phyloP scores from a whole-genome alignment of 2,113 vertebrate species.

The Chroicocephalus ridibundus region DNA sequence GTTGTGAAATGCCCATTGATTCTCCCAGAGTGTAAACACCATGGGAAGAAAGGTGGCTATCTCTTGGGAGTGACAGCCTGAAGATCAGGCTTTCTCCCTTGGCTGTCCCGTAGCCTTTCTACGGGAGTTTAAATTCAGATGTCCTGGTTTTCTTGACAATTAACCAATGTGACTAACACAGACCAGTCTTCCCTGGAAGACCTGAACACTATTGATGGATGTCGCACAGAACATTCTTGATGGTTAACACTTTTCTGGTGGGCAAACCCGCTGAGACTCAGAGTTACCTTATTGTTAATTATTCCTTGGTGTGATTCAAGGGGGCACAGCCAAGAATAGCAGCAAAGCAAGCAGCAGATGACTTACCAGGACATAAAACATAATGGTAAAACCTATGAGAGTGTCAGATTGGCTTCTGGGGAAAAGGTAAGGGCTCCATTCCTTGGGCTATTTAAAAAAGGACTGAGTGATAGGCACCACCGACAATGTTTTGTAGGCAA shows the following conservation, averaged over 20 bases:
- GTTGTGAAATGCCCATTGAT: slow-evolving; percentile 45
- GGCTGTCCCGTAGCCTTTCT: background rate
- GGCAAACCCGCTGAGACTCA: background rate
- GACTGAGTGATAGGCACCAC: background rate
- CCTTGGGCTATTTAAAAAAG: background rate
- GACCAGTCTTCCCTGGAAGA: background rate
- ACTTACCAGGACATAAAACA: background rate
- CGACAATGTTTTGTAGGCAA: background rate
- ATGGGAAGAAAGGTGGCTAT: background rate
- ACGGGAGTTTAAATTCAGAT: background rate
- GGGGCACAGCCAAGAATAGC: background rate
- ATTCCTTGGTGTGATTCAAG: background rate
- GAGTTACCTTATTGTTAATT: background rate
- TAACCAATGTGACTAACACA: background rate
- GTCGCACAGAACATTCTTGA: background rate
- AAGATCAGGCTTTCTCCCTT: background rate
- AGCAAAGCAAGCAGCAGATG: background rate
- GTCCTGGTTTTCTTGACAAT: background rate
- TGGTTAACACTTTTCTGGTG: background rate
- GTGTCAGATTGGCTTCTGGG: background rate
- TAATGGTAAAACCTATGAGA: background rate
- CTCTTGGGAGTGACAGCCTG: background rate
- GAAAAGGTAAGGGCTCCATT: background rate
- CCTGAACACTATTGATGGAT: background rate
- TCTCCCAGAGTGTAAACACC: background rate